These are phyloP conservation scores for Aleiodes alternator DNA, from an alignment of 2,888 invertebrate genomes.

Conservation along the genomic window DNA sequence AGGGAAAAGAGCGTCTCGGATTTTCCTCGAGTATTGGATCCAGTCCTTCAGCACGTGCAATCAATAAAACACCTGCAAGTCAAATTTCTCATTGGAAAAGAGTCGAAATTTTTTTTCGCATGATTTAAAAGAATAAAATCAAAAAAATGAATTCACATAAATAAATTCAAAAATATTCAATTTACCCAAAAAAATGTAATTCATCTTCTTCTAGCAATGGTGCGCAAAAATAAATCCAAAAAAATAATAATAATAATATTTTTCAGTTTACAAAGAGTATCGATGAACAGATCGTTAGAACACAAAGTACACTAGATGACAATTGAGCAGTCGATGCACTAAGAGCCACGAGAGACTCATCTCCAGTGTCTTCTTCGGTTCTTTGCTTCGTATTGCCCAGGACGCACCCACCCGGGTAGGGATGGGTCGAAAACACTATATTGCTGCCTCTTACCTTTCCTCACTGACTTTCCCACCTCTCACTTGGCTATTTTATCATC, in stretches of 20 bases:
- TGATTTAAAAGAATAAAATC: too few species aligned
- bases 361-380: constrained; percentile 45
- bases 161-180: not conserved
- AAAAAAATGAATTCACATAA: not conserved
- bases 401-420: constrained; percentile 48
- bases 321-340: constrained; percentile 44
- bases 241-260: not conserved
- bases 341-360: constrained; percentile 41
- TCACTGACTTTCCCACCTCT: constrained; percentile 47
- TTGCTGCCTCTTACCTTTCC: constrained; percentile 44
- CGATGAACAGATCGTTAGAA: not conserved
- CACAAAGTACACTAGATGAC: constrained; percentile 31
- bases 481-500: constrained; percentile 37
- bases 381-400: not conserved
- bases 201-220: not conserved
- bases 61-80: constrained; percentile 7
- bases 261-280: not conserved
- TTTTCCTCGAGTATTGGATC: constrained; percentile 54
- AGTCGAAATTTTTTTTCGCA: not conserved
- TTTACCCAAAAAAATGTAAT: not conserved
- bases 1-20: constrained; percentile 64
- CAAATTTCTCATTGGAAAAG: not conserved
- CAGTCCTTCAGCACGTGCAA: not conserved
- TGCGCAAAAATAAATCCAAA: too few species aligned
- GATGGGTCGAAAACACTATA: constrained; percentile 32